Evolutionary conservation across 2,113 vertebrate species (phyloP).

Genomic region (Grammomys dolichurus): DNA sequence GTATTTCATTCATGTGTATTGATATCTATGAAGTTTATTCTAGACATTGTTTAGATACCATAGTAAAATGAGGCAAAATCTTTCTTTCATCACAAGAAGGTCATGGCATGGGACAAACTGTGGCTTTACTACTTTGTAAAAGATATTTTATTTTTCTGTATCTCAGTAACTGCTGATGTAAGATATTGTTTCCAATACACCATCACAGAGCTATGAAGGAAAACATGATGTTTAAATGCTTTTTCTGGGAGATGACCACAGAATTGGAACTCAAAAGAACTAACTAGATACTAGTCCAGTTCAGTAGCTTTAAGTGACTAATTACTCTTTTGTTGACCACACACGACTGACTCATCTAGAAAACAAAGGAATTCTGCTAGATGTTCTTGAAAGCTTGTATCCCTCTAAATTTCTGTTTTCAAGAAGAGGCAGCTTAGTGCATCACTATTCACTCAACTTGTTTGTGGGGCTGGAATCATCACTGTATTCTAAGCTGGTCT

Average conservation of each 20-base stretch:
- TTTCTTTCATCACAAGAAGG: not conserved
- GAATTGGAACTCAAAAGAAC: not conserved
- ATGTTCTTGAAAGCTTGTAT: not conserved
- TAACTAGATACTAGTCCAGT: not conserved
- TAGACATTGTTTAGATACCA: not conserved
- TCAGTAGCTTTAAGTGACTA: constrained; percentile 12
- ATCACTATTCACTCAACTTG: not conserved
- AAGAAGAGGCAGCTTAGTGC: not conserved
- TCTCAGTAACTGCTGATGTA: not conserved
- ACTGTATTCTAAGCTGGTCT: not conserved
- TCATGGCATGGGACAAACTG: not conserved
- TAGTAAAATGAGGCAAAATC: not conserved
- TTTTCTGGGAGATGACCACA: constrained; percentile 15
- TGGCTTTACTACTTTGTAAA: not conserved
- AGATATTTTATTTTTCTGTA: constrained; percentile 13
- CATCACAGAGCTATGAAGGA: not conserved
- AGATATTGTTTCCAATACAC: not conserved
- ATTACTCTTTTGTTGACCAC: not conserved
- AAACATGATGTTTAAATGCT: not conserved
- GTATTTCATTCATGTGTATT: not conserved
- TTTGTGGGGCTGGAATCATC: not conserved
- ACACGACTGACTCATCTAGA: not conserved
- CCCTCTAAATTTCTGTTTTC: not conserved
- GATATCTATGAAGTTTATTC: not conserved
- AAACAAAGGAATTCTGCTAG: not conserved